Percentiles rank a stretch among this genome's conserved stretches.
Evolutionary conservation across 2,888 invertebrate genomes (phyloP).

Genomic region (Psylliodes chrysocephalus): DNA sequence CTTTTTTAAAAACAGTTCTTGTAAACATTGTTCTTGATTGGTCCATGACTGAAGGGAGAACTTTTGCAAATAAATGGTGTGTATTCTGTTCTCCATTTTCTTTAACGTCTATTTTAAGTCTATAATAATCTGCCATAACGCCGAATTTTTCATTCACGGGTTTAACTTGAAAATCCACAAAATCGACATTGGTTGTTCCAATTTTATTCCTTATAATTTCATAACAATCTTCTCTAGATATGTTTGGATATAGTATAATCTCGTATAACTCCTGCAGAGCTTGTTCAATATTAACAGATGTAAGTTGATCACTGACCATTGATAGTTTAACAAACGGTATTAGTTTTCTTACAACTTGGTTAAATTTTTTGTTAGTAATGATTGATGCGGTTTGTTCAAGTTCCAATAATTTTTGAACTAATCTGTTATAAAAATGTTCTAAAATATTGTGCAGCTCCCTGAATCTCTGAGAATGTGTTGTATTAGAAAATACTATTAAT

Average conservation of each 20-base stretch:
- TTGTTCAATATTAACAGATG: neutral
- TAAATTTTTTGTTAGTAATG: neutral
- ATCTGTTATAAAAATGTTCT: neutral
- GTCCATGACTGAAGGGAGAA: slow-evolving; percentile 6
- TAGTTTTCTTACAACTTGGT: neutral
- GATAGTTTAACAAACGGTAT: neutral
- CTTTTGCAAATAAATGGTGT: neutral
- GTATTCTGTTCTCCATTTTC: neutral
- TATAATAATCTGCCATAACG: neutral
- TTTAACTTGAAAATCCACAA: too few relatives aligned
- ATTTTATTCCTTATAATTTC: too few relatives aligned
- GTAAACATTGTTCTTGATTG: slow-evolving; percentile 39
- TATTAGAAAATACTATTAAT: too few relatives aligned
- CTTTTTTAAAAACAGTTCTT: slow-evolving; percentile 46
- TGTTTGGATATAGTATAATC: neutral
- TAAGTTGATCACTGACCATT: too few relatives aligned
- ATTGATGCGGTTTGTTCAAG: neutral
- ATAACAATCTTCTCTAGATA: neutral
- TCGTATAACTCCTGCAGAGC: neutral
- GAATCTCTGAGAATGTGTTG: too few relatives aligned
- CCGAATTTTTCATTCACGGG: neutral
- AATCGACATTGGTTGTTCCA: too few relatives aligned
- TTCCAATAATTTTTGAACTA: neutral
- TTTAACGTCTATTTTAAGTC: neutral
- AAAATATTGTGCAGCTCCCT: neutral